These are phyloP conservation scores for Drosophila nr. perissopoda DNA, from an alignment of 2,888 invertebrate species.

Conservation along the genomic window DNA sequence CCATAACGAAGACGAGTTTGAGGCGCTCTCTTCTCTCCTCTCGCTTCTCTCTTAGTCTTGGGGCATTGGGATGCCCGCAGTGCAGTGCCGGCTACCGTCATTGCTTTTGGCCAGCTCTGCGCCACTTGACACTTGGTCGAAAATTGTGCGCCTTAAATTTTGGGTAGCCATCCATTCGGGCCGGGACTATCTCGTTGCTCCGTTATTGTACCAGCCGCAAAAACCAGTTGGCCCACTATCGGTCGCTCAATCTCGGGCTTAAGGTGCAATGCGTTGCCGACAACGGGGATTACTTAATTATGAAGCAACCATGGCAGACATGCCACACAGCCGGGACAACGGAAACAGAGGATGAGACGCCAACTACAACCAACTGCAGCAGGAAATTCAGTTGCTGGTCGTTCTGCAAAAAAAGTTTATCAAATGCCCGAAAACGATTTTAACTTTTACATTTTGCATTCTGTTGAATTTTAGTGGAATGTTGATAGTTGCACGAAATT, in stretches of 20 bases:
- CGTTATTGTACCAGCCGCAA: slow-evolving; percentile 62
- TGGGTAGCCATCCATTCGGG: slow-evolving; percentile 57
- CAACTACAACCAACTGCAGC: slow-evolving; percentile 15
- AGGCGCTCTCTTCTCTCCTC: slow-evolving; percentile 34
- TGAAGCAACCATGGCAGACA: slow-evolving; percentile 54
- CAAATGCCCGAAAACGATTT: slow-evolving; percentile 29
- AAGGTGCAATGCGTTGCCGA: slow-evolving; percentile 64
- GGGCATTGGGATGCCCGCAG: slow-evolving; percentile 60
- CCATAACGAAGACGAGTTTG: slow-evolving; percentile 52
- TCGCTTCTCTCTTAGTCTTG: slow-evolving; percentile 13
- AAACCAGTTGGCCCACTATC: slow-evolving; percentile 65
- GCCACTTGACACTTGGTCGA: slow-evolving; percentile 39
- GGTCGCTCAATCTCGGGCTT: slow-evolving; percentile 55
- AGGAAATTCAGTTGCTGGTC: slow-evolving; percentile 10
- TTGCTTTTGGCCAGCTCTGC: slow-evolving; percentile 30
- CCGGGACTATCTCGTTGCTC: slow-evolving; percentile 42
- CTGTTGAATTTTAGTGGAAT: slow-evolving; percentile 3
- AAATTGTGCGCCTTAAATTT: slow-evolving; percentile 57
- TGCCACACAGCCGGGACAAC: slow-evolving; percentile 1
- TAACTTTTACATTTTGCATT: slow-evolving; percentile 25
- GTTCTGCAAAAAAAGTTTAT: slow-evolving; percentile 28
- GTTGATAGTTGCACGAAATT: not conserved
- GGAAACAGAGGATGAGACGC: slow-evolving; percentile 4
- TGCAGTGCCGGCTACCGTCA: slow-evolving; percentile 48
- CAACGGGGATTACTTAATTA: slow-evolving; percentile 76